Evolutionary conservation across 2,797 vertebrate genomes (phyloP).

Genomic region (Hemibagrus guttatus): DNA sequence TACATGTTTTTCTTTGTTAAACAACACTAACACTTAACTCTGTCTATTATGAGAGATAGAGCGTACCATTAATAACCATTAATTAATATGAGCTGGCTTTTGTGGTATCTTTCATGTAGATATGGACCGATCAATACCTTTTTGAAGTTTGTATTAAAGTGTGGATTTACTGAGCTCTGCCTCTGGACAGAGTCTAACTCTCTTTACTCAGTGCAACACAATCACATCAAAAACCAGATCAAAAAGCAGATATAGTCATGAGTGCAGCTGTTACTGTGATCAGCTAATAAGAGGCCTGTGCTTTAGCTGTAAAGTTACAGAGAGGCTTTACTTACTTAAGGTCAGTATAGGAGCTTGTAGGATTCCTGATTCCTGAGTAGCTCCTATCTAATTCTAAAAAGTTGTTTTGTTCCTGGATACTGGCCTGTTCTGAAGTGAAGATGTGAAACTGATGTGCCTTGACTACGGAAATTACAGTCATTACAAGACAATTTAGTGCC

Average conservation of each 20-base stretch:
- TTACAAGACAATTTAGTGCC: slow-evolving; percentile 35
- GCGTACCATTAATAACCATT: background rate
- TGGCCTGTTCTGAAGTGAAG: background rate
- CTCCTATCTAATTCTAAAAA: background rate
- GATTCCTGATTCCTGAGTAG: background rate
- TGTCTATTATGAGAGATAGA: background rate
- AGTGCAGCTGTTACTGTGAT: background rate
- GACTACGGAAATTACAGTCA: slow-evolving; percentile 15
- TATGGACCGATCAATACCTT: background rate
- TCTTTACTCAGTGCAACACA: background rate
- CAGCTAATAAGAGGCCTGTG: background rate
- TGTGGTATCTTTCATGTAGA: background rate
- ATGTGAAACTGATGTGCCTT: slow-evolving; percentile 9
- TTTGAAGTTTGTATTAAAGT: background rate
- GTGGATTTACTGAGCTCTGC: background rate
- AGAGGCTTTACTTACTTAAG: slow-evolving; percentile 1
- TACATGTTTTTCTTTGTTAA: background rate
- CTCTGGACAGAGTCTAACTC: background rate
- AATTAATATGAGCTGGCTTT: background rate
- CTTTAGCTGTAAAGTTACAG: background rate
- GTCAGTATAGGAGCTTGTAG: background rate
- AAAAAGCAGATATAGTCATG: background rate
- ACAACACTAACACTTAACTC: background rate
- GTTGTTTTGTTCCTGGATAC: background rate
- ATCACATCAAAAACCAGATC: too few species aligned